Percentiles rank a stretch among this genome's conserved stretches.
Conservation (phyloP, 2,888 invertebrate species). For the Eristalis tenax region DNA sequence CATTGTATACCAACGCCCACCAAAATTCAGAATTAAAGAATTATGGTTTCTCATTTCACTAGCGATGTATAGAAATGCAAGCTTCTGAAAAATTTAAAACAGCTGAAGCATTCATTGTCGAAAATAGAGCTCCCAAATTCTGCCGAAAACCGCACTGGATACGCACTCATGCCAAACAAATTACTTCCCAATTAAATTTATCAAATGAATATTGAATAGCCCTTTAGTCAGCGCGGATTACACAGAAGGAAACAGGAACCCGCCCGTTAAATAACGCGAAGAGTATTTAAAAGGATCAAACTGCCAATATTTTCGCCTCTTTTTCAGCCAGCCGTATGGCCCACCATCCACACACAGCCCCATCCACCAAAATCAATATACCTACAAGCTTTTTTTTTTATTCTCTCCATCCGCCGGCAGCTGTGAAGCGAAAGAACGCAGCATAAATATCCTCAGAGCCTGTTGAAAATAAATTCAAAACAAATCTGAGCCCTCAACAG, state of each 20-base stretch:
- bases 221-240: constrained; percentile 21
- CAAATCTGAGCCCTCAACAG: constrained; percentile 18
- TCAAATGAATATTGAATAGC: constrained; percentile 48
- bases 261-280: constrained; percentile 31
- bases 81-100: constrained; percentile 8
- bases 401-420: not conserved
- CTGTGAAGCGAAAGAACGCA: constrained; percentile 7
- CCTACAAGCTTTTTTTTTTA: constrained; percentile 15
- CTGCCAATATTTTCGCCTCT: constrained; percentile 37
- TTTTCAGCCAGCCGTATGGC: constrained; percentile 5
- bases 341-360: not conserved
- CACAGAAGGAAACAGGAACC: not conserved
- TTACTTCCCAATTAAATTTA: constrained; percentile 38
- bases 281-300: constrained; percentile 49
- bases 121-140: not conserved
- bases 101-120: constrained; percentile 19
- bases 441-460: constrained; percentile 40
- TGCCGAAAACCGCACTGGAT: not conserved
- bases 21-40: not conserved
- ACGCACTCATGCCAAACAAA: constrained; percentile 16
- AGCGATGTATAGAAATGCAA: constrained; percentile 26
- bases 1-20: not conserved
- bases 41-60: not conserved
- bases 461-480: constrained; percentile 26
- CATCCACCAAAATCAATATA: not conserved